phyloP scores from a whole-genome alignment of 2,113 vertebrate species.

The Engystomops pustulosus region DNA sequence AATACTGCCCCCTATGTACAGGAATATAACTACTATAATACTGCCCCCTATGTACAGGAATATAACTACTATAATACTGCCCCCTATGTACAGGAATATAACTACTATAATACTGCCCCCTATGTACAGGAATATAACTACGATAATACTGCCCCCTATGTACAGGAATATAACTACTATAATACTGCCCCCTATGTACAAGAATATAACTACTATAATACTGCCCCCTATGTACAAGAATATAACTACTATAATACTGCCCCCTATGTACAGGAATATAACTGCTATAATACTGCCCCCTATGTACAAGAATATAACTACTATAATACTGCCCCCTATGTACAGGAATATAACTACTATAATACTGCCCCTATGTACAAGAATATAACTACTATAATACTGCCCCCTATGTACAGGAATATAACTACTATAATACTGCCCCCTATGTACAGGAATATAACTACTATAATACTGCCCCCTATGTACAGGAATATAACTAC shows the following conservation, averaged over 20 bases:
- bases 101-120: background rate
- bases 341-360: conserved; percentile 10
- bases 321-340: conserved; percentile 2
- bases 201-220: conserved; percentile 18
- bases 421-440: conserved; percentile 10
- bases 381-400: conserved; percentile 18
- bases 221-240: conserved; percentile 6
- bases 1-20: background rate
- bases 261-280: background rate
- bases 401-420: conserved; percentile 3
- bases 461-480: background rate
- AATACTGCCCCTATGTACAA: background rate
- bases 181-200: background rate
- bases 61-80: conserved; percentile 15
- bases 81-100: background rate
- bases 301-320: conserved; percentile 3
- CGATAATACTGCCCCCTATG: background rate
- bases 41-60: conserved; percentile 2
- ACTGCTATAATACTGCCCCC: background rate
- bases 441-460: conserved; percentile 2
- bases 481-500: conserved; percentile 3
- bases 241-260: conserved; percentile 15
- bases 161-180: conserved; percentile 10
- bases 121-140: conserved; percentile 1
- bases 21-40: conserved; percentile 15